Evolutionary conservation across 2,113 vertebrate species (phyloP).

Genomic region (Halcyon senegalensis): DNA sequence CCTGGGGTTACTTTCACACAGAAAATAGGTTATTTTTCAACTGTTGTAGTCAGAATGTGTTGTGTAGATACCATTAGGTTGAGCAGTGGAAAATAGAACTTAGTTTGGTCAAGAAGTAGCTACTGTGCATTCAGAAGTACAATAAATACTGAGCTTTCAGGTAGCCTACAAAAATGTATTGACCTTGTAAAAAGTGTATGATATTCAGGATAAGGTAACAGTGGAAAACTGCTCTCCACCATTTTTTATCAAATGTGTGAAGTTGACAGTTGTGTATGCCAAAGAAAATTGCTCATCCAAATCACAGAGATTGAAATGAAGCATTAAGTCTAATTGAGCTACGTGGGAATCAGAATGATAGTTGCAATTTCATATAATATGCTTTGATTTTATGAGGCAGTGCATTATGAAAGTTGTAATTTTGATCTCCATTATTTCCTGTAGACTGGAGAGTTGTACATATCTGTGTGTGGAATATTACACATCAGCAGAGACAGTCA

Average conservation of each 20-base stretch:
- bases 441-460: not conserved
- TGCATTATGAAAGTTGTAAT: not conserved
- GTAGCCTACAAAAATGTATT: not conserved
- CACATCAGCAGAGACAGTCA: accelerated
- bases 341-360: not conserved
- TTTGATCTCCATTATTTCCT: not conserved
- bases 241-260: not conserved
- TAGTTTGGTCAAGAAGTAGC: not conserved
- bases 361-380: not conserved
- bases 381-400: not conserved
- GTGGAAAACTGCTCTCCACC: not conserved
- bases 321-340: not conserved
- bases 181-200: not conserved
- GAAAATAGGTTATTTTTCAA: slow-evolving; percentile 59
- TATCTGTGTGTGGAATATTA: not conserved
- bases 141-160: not conserved
- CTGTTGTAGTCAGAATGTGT: not conserved
- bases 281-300: not conserved
- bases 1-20: slow-evolving; percentile 33
- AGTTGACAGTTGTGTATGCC: not conserved
- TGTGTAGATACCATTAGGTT: not conserved
- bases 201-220: not conserved
- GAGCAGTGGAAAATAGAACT: not conserved
- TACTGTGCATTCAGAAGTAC: not conserved
- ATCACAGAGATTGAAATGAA: not conserved